phyloP scores from a whole-genome alignment of 1,140 invertebrate species.

The Drosophila insularis region DNA sequence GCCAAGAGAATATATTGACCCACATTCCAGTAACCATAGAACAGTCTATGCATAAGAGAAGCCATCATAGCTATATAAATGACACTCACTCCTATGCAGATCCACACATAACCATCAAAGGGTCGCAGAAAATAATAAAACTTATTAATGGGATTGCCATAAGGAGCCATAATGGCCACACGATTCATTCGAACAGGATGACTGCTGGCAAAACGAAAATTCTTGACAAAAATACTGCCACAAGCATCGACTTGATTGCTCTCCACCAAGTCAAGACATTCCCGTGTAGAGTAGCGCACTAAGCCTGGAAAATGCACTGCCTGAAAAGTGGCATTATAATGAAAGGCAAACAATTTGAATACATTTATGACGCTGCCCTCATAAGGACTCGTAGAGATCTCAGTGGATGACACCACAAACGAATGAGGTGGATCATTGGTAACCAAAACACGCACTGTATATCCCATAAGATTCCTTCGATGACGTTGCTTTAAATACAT shows the following conservation, averaged over 20 bases:
- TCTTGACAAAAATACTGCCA: slow-evolving; percentile 43
- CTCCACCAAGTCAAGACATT: slow-evolving; percentile 25
- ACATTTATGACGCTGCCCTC: slow-evolving; percentile 29
- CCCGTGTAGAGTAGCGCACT: slow-evolving; percentile 16
- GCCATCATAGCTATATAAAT: slow-evolving; percentile 32
- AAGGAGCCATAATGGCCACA: slow-evolving; percentile 46
- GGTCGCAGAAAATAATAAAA: slow-evolving; percentile 47
- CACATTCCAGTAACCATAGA: slow-evolving; percentile 27
- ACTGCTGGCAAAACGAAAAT: slow-evolving; percentile 32
- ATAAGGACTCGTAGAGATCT: slow-evolving; percentile 19
- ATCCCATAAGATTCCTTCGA: slow-evolving; percentile 14
- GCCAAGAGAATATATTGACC: slow-evolving; percentile 47
- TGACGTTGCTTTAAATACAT: background rate
- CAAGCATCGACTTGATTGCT: slow-evolving; percentile 28
- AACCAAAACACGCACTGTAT: slow-evolving; percentile 37
- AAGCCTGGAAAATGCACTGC: slow-evolving; percentile 19
- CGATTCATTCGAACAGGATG: slow-evolving; percentile 37
- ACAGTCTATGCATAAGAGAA: slow-evolving; percentile 33
- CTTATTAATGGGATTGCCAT: slow-evolving; percentile 47
- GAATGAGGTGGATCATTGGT: slow-evolving; percentile 47
- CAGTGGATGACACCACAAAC: slow-evolving; percentile 18
- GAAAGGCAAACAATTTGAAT: slow-evolving; percentile 32
- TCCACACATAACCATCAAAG: slow-evolving; percentile 35
- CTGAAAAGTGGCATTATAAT: slow-evolving; percentile 27
- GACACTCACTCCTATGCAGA: slow-evolving; percentile 9